Evolutionary conservation across 2,797 vertebrate species (phyloP).

Genomic region (Micrastur ruficollis): DNA sequence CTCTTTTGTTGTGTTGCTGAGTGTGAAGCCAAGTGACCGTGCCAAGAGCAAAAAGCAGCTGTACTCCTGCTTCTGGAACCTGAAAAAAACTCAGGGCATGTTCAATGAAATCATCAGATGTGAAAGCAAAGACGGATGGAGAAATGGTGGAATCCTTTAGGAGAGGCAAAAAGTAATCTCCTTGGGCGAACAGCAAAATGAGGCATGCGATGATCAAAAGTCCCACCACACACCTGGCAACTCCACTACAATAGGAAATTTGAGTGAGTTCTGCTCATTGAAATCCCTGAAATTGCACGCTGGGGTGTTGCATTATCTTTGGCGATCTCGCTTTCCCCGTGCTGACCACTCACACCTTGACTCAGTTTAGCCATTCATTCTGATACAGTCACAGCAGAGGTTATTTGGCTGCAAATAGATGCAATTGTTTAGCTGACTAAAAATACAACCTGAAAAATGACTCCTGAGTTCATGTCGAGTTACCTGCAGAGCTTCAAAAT

Average conservation of each 20-base stretch:
- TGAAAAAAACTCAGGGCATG: not conserved
- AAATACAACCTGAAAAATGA: constrained; percentile 27
- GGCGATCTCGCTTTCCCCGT: not conserved
- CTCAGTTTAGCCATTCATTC: constrained; percentile 17
- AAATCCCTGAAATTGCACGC: constrained; percentile 15
- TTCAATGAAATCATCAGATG: not conserved
- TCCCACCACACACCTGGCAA: not conserved
- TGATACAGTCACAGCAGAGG: constrained; percentile 26
- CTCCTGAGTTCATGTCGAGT: not conserved
- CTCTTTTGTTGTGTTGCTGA: not conserved
- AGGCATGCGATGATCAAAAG: not conserved
- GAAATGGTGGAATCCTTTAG: not conserved
- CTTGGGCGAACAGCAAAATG: not conserved
- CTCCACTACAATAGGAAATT: not conserved
- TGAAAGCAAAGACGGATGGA: not conserved
- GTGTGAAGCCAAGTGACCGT: not conserved
- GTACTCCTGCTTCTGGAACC: not conserved
- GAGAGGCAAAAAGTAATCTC: not conserved
- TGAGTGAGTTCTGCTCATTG: not conserved
- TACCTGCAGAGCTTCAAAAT: constrained; percentile 50
- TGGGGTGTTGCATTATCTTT: constrained; percentile 2
- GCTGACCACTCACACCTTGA: constrained; percentile 16
- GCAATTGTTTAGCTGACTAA: constrained; percentile 48
- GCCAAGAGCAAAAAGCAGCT: not conserved
- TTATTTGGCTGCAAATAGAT: constrained; percentile 40